These are phyloP conservation scores for Hypsibius dujardini DNA, from an alignment of 1,140 invertebrate genomes.

Conservation along the genomic window DNA sequence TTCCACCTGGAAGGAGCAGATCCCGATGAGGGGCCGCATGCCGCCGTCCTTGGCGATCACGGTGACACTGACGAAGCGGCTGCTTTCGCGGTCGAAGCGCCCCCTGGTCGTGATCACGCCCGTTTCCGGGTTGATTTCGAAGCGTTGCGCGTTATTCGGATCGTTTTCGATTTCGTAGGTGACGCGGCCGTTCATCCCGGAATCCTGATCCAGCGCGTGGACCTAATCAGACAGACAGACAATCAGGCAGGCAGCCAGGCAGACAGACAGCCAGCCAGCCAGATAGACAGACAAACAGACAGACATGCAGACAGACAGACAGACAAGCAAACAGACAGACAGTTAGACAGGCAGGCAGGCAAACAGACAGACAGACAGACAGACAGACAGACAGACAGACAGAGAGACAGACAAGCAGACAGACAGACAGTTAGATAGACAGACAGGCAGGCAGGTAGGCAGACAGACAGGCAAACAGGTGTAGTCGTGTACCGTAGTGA, in stretches of 20 bases:
- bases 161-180: conserved; percentile 50
- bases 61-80: conserved; percentile 83
- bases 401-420: no score
- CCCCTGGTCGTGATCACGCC: conserved; percentile 67
- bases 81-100: conserved; percentile 70
- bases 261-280: no score
- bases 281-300: no score
- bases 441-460: no score
- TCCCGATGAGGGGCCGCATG: conserved; percentile 78
- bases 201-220: conserved; percentile 72
- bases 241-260: no score
- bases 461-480: neutral
- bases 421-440: no score
- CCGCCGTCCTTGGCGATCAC: conserved; percentile 89
- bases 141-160: conserved; percentile 29
- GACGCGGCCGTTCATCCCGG: conserved; percentile 52
- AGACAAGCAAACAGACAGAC: no score
- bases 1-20: conserved; percentile 86
- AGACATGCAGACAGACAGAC: no score
- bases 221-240: conserved; percentile 39
- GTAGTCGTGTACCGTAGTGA: conserved; percentile 21
- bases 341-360: no score
- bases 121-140: conserved; percentile 80
- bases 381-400: no score
- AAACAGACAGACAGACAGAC: no score